These are phyloP conservation scores for Cerastoderma edule DNA, from an alignment of 2,888 invertebrate genomes.

Conservation along the genomic window DNA sequence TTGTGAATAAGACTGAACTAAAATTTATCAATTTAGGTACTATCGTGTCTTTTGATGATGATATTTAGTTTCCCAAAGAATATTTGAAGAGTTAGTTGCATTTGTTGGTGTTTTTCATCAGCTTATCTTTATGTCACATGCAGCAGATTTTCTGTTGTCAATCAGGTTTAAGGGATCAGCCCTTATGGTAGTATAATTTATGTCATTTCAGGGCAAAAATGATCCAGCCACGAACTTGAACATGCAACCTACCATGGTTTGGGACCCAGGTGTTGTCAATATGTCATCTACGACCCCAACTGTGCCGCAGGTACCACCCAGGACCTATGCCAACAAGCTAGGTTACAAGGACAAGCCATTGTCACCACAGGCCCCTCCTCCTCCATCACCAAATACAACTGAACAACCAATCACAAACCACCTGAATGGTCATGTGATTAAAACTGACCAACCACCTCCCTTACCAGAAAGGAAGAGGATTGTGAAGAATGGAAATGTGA, in stretches of 20 bases:
- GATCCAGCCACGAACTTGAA: not conserved
- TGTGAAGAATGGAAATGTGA: slow-evolving; percentile 3
- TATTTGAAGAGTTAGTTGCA: no score
- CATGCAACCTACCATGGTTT: slow-evolving; percentile 34
- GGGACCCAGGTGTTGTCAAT: slow-evolving; percentile 40
- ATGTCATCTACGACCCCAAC: not conserved
- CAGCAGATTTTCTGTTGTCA: no score
- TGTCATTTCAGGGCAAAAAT: slow-evolving; percentile 11
- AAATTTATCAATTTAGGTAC: no score
- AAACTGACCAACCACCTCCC: slow-evolving; percentile 3
- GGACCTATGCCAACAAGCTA: slow-evolving; percentile 1
- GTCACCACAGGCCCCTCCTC: slow-evolving; percentile 47
- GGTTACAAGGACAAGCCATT: not conserved
- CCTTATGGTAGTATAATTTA: no score
- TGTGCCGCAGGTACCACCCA: not conserved
- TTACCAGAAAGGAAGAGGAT: slow-evolving; percentile 11
- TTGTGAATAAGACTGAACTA: no score
- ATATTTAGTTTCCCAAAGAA: no score
- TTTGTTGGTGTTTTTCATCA: no score
- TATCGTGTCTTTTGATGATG: no score
- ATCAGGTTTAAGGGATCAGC: no score
- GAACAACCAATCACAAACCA: slow-evolving; percentile 61
- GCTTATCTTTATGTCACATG: no score
- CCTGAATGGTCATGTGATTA: slow-evolving; percentile 32
- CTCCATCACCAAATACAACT: slow-evolving; percentile 60